phyloP scores from a whole-genome alignment of 2,113 vertebrate species.

The Lipophrys pholis region DNA sequence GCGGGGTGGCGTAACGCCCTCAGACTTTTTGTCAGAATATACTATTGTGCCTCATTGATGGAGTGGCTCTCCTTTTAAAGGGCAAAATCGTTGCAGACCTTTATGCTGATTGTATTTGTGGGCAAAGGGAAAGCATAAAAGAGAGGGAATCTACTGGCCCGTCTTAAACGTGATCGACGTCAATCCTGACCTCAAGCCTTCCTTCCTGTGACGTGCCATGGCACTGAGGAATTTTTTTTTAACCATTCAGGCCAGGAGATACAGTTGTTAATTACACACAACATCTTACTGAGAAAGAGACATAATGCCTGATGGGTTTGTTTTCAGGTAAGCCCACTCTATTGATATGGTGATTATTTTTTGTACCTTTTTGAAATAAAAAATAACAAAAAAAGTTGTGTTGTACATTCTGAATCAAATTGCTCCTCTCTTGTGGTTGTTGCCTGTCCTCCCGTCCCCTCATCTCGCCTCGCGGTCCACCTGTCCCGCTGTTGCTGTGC shows the following conservation, averaged over 20 bases:
- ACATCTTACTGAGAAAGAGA: background rate
- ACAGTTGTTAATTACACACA: background rate
- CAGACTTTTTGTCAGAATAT: constrained; percentile 79
- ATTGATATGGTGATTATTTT: background rate
- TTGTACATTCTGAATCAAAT: background rate
- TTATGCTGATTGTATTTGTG: constrained; percentile 55
- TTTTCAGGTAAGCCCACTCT: background rate
- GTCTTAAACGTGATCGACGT: constrained; percentile 32
- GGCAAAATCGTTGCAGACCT: constrained; percentile 57
- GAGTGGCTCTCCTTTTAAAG: constrained; percentile 63
- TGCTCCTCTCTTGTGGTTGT: background rate
- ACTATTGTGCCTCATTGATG: constrained; percentile 77
- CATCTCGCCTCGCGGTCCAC: constrained; percentile 42
- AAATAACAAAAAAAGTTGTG: background rate
- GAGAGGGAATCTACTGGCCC: constrained; percentile 37
- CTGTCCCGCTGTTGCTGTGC: constrained; percentile 54
- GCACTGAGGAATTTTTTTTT: constrained; percentile 15
- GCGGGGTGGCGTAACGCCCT: constrained; percentile 70
- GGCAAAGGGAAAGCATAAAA: constrained; percentile 19
- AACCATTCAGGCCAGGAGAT: constrained; percentile 1
- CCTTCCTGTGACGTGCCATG: constrained; percentile 24
- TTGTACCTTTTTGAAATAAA: background rate
- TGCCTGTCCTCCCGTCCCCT: constrained; percentile 14
- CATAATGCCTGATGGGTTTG: background rate
- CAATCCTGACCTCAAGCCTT: constrained; percentile 18